These are phyloP conservation scores for Pachycephus smyrnensis DNA, from an alignment of 2,888 invertebrate genomes.

Conservation along the genomic window DNA sequence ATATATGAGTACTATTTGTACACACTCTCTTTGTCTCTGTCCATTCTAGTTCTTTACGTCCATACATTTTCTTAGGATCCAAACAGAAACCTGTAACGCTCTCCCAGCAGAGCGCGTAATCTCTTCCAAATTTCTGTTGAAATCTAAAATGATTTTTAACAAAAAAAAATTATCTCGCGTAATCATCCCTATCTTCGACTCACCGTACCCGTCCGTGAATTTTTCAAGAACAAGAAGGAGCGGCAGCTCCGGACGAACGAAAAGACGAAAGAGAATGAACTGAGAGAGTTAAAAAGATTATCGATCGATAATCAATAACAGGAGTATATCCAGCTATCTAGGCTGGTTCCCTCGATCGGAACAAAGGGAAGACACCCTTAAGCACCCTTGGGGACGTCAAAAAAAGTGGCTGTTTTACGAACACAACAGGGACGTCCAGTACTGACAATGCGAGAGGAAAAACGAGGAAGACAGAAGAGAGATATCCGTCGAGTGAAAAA, in stretches of 20 bases:
- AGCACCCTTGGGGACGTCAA: conserved; percentile 7
- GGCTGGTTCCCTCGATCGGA: not conserved
- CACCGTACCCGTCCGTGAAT: not conserved
- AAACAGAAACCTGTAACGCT: not conserved
- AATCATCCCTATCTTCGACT: not conserved
- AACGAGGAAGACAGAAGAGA: conserved; percentile 22
- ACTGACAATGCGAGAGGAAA: conserved; percentile 32
- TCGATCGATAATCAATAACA: not conserved
- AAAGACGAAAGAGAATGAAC: not conserved
- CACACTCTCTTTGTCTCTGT: not conserved
- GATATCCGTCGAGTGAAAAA: conserved; percentile 8
- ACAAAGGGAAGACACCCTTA: not conserved
- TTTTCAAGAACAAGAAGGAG: not conserved
- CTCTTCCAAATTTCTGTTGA: not conserved
- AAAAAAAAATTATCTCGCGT: not conserved
- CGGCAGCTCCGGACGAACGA: not conserved
- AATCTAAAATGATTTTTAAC: not conserved
- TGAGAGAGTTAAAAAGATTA: not conserved
- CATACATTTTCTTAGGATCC: not conserved
- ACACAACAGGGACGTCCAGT: conserved; percentile 42
- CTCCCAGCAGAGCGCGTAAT: not conserved
- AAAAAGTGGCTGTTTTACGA: conserved; percentile 55
- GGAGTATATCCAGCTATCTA: not conserved
- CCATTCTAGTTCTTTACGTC: not conserved
- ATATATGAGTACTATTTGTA: no score